Base-by-base conservation (phyloP, 2,113 vertebrate species). In the Hippocampus mohnikei region DNA sequence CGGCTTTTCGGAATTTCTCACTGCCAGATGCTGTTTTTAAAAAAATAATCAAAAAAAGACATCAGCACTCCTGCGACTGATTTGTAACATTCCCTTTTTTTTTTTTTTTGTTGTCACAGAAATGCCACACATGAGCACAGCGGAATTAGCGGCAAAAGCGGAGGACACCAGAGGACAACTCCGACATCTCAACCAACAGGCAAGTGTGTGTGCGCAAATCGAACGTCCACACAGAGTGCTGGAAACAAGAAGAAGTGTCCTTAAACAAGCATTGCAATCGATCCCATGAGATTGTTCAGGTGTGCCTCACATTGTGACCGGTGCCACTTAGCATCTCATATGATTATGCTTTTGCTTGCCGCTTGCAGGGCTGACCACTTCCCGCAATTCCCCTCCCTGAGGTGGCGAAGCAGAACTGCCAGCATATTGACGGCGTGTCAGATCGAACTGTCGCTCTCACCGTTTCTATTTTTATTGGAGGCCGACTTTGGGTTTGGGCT, bases 81-180 rank as follows among this genome's bases (percentile, higher is more conserved):
- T 71, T 82, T 77, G 42, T 80, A 69, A 74, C 25, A 61, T 29
- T 15, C 15, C 76, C 2, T 60, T 80, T 71, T 84, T 65, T 67
- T 33, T 33, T 37, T 37, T 37, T 6, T 37, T 6, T 37, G 3
- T 29, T 2, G 61, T 80, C 77, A 70, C 84, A 93, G 92, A 85
- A 64, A 80, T 77, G 44, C 81, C 87, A 66, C 87, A 84, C 73
- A 78, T 90, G 79, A 90, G 84, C 81, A 86, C 84, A 3, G 87
- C 86, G 67, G 90, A 93, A 64, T 74, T 93, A 55, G 88, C 88
- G n/a, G 90, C 79, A 5, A 90, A 91, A 87, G 82, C 90, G 3
- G 92, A 93, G 67, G 92, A 92, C 66, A 92, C 91, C 66, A 87
- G 88, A 67, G 89, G 86, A 74, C 90, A 92, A 63, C 84, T 93